These are phyloP conservation scores for Listronotus bonariensis DNA, from an alignment of 1,140 invertebrate species.

Conservation along the genomic window DNA sequence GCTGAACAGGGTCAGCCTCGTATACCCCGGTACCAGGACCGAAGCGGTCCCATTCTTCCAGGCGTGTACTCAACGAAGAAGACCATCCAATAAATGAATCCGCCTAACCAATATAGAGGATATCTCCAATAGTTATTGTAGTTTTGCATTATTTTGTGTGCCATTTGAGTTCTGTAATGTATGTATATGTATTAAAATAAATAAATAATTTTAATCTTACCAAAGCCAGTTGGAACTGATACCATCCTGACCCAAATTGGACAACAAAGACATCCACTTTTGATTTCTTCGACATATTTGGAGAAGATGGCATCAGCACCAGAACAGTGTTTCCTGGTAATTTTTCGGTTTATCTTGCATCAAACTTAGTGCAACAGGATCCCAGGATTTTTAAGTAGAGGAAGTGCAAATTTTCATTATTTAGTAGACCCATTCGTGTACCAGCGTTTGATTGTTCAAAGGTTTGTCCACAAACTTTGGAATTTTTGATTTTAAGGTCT, in stretches of 20 bases:
- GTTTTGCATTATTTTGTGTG: too few species aligned
- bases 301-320: conserved; percentile 68
- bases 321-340: conserved; percentile 75
- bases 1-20: too few species aligned
- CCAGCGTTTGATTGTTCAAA: conserved; percentile 61
- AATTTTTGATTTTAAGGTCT: conserved; percentile 75
- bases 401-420: conserved; percentile 62
- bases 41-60: too few species aligned
- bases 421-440: conserved; percentile 54
- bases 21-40: too few species aligned
- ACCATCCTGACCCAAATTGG: conserved; percentile 72
- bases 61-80: too few species aligned
- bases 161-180: too few species aligned
- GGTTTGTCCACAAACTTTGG: conserved; percentile 80
- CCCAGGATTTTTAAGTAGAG: conserved; percentile 79
- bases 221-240: conserved; percentile 63
- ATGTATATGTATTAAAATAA: background rate
- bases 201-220: conserved; percentile 36
- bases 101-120: too few species aligned
- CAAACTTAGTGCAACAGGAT: conserved; percentile 62
- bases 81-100: too few species aligned
- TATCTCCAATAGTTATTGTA: too few species aligned
- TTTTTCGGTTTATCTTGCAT: conserved; percentile 58
- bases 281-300: conserved; percentile 62
- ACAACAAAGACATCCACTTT: conserved; percentile 73